Evolutionary conservation across 2,113 vertebrate species (phyloP), one percentile per base, ranked within the genome.

Genomic region (Tricholaema leucomelas): DNA sequence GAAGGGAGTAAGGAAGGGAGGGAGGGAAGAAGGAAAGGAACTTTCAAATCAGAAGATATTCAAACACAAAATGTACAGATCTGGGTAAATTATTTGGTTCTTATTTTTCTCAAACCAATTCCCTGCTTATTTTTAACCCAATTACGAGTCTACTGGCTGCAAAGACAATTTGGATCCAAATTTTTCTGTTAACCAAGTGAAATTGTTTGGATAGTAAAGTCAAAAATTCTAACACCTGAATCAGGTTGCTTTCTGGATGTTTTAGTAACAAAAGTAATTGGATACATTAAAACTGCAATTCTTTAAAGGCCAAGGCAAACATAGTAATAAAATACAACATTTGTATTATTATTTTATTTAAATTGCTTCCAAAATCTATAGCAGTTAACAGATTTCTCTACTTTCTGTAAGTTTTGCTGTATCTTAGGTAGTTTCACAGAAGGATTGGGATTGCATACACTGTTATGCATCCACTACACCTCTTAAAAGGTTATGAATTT

Each of bases 121-220:
- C 61, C 24, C 67, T 82, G 42, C 33, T 85, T 79, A 71, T 89
- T 95, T 93, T 96, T 87, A 90, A 91, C 60, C 14, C 2, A 9
- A 75, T 89, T 95, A 82, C 46, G 87, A 70, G 11, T 28, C 56
- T 74, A 48, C n/a, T 55, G 33, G 14, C 33, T 93, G 82, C 48
- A 65, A 87, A 67, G 60, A 89, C 80, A 87, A 94, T 87, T 48
- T 82, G 48, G 55, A 95, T 88, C 64, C 71, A 88, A 85, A 58
- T 89, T 85, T 77, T 82, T 92, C 64, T 85, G 38, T 54, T 85
- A 93, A 83, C 25, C 48, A 77, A 87, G 15, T 61, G 33, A 54
- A 92, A 89, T 77, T 71, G 30, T 89, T 92, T 87, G 78, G 27
- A 79, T 85, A 85, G 52, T n/a, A 85, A 64, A 85, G 56, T 80